These are phyloP conservation scores for Anser cygnoides DNA, from an alignment of 2,113 vertebrate species.

Conservation along the genomic window DNA sequence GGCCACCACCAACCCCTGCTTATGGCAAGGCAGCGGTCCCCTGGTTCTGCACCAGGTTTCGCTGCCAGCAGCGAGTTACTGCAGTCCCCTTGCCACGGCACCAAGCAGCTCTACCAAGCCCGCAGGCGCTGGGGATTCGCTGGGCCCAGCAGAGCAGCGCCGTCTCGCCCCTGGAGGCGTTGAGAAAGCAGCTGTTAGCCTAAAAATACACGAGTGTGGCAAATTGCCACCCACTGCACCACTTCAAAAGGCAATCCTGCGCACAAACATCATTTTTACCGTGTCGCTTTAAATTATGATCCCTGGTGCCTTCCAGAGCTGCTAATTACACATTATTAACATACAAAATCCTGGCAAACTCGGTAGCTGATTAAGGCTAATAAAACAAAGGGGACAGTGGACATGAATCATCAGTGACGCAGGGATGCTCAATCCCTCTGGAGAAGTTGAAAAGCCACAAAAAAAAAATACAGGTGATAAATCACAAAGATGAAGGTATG, in stretches of 20 bases:
- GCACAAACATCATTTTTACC: neutral
- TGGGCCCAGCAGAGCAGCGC: neutral
- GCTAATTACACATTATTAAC: neutral
- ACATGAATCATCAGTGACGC: neutral
- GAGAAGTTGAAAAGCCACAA: neutral
- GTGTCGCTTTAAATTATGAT: neutral
- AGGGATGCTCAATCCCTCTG: neutral
- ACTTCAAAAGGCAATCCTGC: neutral
- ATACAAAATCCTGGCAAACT: neutral
- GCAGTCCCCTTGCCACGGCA: neutral
- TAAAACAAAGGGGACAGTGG: neutral
- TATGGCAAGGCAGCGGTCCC: neutral
- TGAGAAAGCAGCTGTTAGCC: neutral
- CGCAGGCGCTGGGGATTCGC: neutral
- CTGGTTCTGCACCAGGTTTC: neutral
- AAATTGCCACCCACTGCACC: neutral
- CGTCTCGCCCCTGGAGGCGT: neutral
- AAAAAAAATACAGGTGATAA: neutral
- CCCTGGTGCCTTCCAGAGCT: neutral
- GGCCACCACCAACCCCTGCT: neutral
- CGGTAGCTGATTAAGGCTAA: neutral
- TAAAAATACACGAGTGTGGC: rapidly evolving
- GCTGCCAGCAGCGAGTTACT: neutral
- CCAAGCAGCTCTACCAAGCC: neutral
- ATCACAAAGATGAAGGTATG: neutral